A percentile compares a stretch with the other conserved stretches of the same genome.
phyloP scores from a whole-genome alignment of 2,797 vertebrate genomes.

The Urophycis tenuis region DNA sequence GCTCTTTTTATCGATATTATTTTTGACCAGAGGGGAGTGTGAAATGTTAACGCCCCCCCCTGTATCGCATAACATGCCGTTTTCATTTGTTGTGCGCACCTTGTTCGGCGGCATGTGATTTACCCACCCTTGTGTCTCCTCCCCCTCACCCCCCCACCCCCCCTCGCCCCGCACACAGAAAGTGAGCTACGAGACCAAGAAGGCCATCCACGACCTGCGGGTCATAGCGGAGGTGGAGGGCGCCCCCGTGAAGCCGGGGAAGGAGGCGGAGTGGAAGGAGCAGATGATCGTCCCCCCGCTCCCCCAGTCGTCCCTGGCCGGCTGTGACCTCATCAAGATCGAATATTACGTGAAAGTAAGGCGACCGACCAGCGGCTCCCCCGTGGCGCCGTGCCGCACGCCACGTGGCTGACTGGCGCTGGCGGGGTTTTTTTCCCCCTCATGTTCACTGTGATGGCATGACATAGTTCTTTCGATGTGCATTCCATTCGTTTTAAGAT shows the following conservation, averaged over 20 bases:
- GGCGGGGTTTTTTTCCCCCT: too few relatives aligned
- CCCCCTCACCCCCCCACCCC: too few relatives aligned
- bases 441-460: too few relatives aligned
- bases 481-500: too few relatives aligned
- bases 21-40: background rate
- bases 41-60: background rate
- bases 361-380: too few relatives aligned
- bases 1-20: background rate
- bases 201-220: constrained; percentile 76
- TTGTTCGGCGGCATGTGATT: constrained; percentile 11
- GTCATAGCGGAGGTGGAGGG: constrained; percentile 85
- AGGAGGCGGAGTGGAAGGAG: constrained; percentile 84
- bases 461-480: too few relatives aligned
- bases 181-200: constrained; percentile 92
- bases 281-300: constrained; percentile 90
- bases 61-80: too few relatives aligned
- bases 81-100: background rate
- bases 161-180: constrained; percentile 65
- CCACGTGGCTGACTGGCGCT: too few relatives aligned
- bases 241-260: constrained; percentile 78
- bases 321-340: constrained; percentile 87
- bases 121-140: constrained; percentile 10
- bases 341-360: constrained; percentile 89
- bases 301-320: constrained; percentile 82
- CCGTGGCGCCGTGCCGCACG: too few relatives aligned